A percentile compares a stretch with the other conserved stretches of the same genome.
Evolutionary conservation across 2,113 vertebrate genomes (phyloP).

Genomic region (Enhydra lutris): DNA sequence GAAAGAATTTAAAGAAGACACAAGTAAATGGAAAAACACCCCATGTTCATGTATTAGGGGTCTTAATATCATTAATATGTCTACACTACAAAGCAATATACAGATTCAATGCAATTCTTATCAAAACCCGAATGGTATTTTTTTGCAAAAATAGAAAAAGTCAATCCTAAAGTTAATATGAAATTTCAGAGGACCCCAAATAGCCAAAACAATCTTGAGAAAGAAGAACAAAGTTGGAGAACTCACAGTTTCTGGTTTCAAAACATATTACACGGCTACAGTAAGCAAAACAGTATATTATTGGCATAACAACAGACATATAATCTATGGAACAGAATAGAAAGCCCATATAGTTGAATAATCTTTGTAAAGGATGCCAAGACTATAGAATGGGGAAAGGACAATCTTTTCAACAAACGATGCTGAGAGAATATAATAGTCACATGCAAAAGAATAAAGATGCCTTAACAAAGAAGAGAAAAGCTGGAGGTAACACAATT

Average conservation of each 20-base stretch:
- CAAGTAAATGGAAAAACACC: neutral
- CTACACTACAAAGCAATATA: neutral
- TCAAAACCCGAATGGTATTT: neutral
- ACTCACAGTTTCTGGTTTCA: neutral
- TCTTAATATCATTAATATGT: neutral
- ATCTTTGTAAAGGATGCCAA: neutral
- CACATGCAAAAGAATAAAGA: neutral
- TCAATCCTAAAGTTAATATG: neutral
- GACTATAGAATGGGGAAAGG: neutral
- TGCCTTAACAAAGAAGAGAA: neutral
- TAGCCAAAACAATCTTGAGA: neutral
- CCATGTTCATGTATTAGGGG: neutral
- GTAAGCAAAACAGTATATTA: neutral
- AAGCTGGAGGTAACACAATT: neutral
- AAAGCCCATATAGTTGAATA: neutral
- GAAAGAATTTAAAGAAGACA: neutral
- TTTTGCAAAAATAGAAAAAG: neutral
- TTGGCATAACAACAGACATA: neutral
- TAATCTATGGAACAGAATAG: neutral
- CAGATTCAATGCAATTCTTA: neutral
- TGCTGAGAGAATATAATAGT: neutral
- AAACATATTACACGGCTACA: neutral
- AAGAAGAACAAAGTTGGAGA: neutral
- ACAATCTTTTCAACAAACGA: neutral
- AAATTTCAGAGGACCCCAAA: neutral